phyloP scores from a whole-genome alignment of 2,888 invertebrate genomes.

The Cyaniris semiargus region DNA sequence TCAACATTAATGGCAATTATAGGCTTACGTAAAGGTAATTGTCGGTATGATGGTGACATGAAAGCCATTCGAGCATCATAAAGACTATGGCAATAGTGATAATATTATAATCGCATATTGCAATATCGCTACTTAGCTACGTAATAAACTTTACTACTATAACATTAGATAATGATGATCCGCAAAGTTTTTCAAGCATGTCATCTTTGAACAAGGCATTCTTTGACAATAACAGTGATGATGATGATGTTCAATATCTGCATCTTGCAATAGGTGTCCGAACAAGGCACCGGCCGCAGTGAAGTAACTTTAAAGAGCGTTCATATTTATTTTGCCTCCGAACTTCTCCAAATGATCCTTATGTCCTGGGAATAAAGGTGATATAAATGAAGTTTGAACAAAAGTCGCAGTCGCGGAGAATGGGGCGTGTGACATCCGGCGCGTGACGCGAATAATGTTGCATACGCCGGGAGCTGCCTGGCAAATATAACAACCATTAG shows the following conservation, averaged over 20 bases:
- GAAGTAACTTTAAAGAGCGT: neutral
- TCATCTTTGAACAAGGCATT: too few species aligned
- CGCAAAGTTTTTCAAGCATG: too few species aligned
- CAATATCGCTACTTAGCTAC: too few species aligned
- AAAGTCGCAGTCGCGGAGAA: neutral
- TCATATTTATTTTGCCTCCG: neutral
- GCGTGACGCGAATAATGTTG: neutral
- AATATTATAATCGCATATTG: too few species aligned
- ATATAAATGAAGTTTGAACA: neutral
- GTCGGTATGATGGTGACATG: too few species aligned
- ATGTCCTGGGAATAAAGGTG: neutral
- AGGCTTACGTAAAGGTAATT: too few species aligned
- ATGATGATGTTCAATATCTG: neutral
- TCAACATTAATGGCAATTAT: too few species aligned
- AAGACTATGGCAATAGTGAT: too few species aligned
- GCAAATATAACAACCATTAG: neutral
- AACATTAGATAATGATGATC: too few species aligned
- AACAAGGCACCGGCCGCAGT: slow-evolving; percentile 5
- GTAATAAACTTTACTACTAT: too few species aligned
- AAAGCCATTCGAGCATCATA: too few species aligned
- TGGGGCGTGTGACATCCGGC: slow-evolving; percentile 1
- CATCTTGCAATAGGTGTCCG: slow-evolving; percentile 15
- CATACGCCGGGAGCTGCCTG: neutral
- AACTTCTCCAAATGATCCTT: neutral
- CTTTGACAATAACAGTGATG: neutral